Base-by-base conservation (phyloP, 2,888 invertebrate species). In the Anagyrus pseudococci region DNA sequence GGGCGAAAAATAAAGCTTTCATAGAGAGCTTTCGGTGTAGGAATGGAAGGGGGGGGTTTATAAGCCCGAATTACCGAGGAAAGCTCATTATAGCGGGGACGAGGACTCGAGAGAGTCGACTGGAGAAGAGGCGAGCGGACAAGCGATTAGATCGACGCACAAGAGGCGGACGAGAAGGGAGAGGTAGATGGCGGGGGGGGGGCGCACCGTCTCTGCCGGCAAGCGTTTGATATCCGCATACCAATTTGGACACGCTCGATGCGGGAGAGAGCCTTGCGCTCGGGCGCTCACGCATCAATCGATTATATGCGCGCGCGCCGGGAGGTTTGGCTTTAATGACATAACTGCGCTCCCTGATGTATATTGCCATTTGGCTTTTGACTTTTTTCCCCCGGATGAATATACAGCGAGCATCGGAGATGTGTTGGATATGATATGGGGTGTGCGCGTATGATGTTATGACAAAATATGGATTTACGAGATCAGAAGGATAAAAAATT, bases 211-310 rank as follows among this genome's bases (percentile, higher is more conserved):
- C 4, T 10, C 4, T 29, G 29, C 29, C 2, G 46, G 23, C 44
- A 50, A 62, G 44, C 53, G 58, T 57, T 62, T 58, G 53, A 58
- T 53, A 40, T 48, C 23, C 61, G 44, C 56, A 61, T 61, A 56
- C 37, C 56, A 61, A 61, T 61, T 61, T 46, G 17, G 26, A 22
- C 25, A 56, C 49, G 43, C 43, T 33, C 20, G 56, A 44, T 56
- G 49, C 26, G 49, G 13, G 23, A 10, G 44, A 15, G 33, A 37
- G 2, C 13, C 33, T 2, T 15, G 22, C 48, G 19, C 19, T 1
- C 17, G 29, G 13, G 23, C 41, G 52, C 29, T 0, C 46, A 26
- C 26, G 7, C 19, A 29, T 44, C 49, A 44, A 55, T 61, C 44
- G 55, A 61, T 55, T 43, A 22, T 17, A 15, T n/a, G 20, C 19